phyloP scores from a whole-genome alignment of 2,888 invertebrate species.

The Drosophila lacicola region DNA sequence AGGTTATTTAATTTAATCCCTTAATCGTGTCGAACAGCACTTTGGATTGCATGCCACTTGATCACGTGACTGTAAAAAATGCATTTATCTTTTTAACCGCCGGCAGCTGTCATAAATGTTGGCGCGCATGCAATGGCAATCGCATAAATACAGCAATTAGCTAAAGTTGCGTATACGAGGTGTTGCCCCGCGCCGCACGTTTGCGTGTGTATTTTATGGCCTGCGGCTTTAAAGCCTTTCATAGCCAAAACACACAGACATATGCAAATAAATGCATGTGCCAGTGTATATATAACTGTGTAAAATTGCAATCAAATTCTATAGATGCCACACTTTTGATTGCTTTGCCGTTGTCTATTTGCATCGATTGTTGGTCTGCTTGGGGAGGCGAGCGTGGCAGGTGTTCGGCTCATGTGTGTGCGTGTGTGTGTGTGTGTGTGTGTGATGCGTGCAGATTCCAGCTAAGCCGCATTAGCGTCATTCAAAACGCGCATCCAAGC shows the following conservation, averaged over 20 bases:
- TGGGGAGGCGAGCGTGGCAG: background rate
- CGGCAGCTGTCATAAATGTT: conserved; percentile 39
- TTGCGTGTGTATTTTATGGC: conserved; percentile 35
- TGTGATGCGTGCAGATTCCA: conserved; percentile 48
- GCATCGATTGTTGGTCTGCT: conserved; percentile 23
- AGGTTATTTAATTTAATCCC: conserved; percentile 5
- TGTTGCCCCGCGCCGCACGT: conserved; percentile 24
- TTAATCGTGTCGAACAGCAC: background rate
- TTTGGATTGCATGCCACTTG: conserved; percentile 26
- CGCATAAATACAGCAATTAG: conserved; percentile 61
- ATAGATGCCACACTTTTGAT: conserved; percentile 6
- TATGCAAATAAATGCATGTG: conserved; percentile 4
- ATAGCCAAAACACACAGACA: conserved; percentile 15
- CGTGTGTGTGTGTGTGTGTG: conserved; percentile 8
- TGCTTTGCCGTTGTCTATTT: conserved; percentile 35
- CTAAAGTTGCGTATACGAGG: conserved; percentile 58
- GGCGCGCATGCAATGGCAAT: conserved; percentile 54
- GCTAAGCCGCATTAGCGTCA: conserved; percentile 75
- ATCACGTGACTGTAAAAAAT: conserved; percentile 40
- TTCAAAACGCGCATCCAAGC: conserved; percentile 65
- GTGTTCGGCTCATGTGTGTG: background rate
- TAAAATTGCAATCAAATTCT: conserved; percentile 29
- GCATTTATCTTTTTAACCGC: conserved; percentile 49
- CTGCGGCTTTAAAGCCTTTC: conserved; percentile 36
- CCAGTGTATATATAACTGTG: background rate